Conservation (phyloP, 2,797 vertebrate genomes). For the Distichodus sexfasciatus region DNA sequence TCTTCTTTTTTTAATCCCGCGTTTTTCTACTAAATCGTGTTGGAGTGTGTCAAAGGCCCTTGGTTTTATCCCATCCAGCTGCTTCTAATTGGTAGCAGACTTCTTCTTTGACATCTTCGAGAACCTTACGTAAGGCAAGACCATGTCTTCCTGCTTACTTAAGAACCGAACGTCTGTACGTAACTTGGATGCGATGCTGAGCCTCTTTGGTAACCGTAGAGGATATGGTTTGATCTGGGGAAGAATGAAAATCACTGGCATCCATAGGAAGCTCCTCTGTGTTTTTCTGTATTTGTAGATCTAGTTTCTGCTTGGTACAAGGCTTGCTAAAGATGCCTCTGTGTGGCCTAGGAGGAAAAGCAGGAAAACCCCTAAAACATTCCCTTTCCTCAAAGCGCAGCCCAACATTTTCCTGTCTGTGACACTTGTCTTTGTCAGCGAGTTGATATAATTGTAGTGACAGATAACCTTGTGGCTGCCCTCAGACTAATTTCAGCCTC, state of each 20-base stretch:
- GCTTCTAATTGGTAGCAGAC: slow-evolving; percentile 13
- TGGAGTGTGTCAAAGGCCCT: slow-evolving; percentile 1
- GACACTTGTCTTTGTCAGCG: slow-evolving; percentile 1
- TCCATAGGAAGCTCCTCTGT: not conserved
- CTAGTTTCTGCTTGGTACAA: not conserved
- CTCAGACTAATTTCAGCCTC: not conserved
- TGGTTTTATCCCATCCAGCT: not conserved
- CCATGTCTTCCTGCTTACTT: not conserved
- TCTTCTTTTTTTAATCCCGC: slow-evolving; percentile 2
- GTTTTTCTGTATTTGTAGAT: not conserved
- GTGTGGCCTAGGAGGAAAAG: not conserved
- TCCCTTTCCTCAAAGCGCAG: not conserved
- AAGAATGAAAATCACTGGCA: not conserved
- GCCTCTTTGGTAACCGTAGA: not conserved
- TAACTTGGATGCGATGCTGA: not conserved
- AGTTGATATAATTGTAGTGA: not conserved
- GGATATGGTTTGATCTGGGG: not conserved
- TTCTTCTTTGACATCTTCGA: not conserved
- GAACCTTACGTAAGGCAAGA: not conserved
- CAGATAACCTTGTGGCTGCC: slow-evolving; percentile 5
- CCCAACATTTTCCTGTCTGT: not conserved
- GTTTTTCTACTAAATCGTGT: slow-evolving; percentile 17
- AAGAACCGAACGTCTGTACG: not conserved
- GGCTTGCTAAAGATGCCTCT: not conserved
- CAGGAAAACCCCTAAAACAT: not conserved